These are phyloP conservation scores for Aplysina aerophoba DNA, from an alignment of 37 sponge, comb jelly and placozoan species.

Conservation along the genomic window DNA sequence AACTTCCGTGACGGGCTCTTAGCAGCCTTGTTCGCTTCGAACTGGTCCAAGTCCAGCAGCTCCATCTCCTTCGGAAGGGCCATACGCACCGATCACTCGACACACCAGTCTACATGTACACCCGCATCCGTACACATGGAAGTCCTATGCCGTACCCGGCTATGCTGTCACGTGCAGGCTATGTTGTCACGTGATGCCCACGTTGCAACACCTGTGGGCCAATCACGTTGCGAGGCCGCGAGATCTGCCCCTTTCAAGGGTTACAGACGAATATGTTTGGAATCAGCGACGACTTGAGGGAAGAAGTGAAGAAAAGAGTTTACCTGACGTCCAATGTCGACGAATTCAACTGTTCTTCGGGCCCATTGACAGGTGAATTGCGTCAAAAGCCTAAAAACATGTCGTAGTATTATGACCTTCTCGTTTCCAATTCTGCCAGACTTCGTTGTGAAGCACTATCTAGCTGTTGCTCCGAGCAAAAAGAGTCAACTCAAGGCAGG, in stretches of 20 bases:
- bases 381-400: background rate
- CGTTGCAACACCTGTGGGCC: too few species aligned
- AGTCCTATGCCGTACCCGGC: too few species aligned
- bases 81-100: background rate
- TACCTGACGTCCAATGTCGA: conserved; percentile 52
- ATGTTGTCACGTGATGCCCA: background rate
- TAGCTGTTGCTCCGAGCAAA: conserved; percentile 5
- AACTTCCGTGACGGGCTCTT: conserved; percentile 14
- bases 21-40: background rate
- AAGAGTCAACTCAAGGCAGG: conserved; percentile 50
- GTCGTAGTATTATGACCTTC: background rate
- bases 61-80: conserved; percentile 29
- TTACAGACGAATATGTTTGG: conserved; percentile 7
- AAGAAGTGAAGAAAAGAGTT: conserved; percentile 46
- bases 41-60: conserved; percentile 2
- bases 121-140: too few species aligned
- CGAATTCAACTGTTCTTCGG: conserved; percentile 53
- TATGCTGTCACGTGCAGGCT: too few species aligned
- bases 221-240: too few species aligned
- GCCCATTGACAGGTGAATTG: conserved; percentile 61
- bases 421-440: conserved; percentile 9
- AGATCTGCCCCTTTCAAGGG: too few species aligned
- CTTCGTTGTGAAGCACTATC: conserved; percentile 1
- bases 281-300: background rate
- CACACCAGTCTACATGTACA: too few species aligned